phyloP scores from a whole-genome alignment of 30 jellyfish, hydroid and myxozoan species.

The Pseudorhiza aurosa region DNA sequence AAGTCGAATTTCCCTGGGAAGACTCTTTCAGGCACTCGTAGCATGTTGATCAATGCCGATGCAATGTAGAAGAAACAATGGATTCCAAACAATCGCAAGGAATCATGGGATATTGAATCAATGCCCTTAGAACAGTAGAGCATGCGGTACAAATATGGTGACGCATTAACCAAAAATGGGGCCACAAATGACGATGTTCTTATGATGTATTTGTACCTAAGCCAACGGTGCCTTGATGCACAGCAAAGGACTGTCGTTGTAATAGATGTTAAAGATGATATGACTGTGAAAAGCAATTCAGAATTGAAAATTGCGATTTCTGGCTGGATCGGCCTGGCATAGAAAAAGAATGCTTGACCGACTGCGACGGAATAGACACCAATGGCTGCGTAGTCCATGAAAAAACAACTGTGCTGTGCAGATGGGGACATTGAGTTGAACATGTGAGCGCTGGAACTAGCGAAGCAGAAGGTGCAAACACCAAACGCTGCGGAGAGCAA shows the following conservation, averaged over 20 bases:
- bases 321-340: conserved; percentile 72
- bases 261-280: conserved; percentile 71
- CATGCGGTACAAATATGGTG: conserved; percentile 86
- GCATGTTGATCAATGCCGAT: conserved; percentile 86
- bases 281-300: conserved; percentile 42
- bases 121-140: conserved; percentile 35
- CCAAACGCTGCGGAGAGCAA: conserved; percentile 78
- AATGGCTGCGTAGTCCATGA: conserved; percentile 96
- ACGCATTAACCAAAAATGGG: conserved; percentile 87
- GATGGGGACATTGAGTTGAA: conserved; percentile 87
- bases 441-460: conserved; percentile 93
- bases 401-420: conserved; percentile 86
- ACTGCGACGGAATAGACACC: conserved; percentile 91
- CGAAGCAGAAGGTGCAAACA: conserved; percentile 78
- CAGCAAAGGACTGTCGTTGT: conserved; percentile 82
- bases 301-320: conserved; percentile 16
- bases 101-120: conserved; percentile 37
- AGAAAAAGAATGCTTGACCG: conserved; percentile 87
- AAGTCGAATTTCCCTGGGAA: conserved; percentile 92
- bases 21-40: conserved; percentile 87
- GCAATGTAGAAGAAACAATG: conserved; percentile 68
- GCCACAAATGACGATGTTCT: conserved; percentile 83
- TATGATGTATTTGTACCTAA: conserved; percentile 54
- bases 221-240: conserved; percentile 81
- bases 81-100: conserved; percentile 56